Base-by-base conservation (phyloP, 2,113 vertebrate genomes). In the Epinephelus moara region DNA sequence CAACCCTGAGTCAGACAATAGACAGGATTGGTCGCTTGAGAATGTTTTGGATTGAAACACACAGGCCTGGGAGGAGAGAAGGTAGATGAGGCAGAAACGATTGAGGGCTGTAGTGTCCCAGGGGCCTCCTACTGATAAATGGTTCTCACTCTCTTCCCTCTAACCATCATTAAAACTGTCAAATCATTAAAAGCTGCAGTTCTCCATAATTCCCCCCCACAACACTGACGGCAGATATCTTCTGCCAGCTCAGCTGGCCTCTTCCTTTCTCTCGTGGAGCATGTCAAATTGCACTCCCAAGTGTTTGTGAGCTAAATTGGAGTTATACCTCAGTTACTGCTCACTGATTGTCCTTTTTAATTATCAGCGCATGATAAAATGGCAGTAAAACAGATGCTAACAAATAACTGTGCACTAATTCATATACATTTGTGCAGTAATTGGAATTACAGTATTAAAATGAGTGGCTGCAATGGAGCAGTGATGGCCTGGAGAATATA, bases 161-260 rank as follows among this genome's bases (percentile, higher is more conserved):
- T 53, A 75, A 79, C 75, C 80, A 49, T 85, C 81, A 80, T 91
- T 84, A 88, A 88, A 86, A 69, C 83, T 72, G 76, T 77, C 77
- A 67, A 75, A 82, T 82, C 57, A 82, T 84, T 80, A 84, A 78
- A 87, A 78, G 80, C 70, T 78, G 50, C 64, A 66, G 74, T 75
- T 66, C 19, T 67, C 42, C 1, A 50, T 61, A 70, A 52, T 33
- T 15, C n/a, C 53, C n/a, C n/a, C 53, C n/a, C 37, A 23, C n/a
- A 42, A n/a, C 56, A 12, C 53, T 72, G 70, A 45, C 61, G 49
- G 71, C 15, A 71, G 55, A 52, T 25, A 42, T 71, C 3, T 69
- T 50, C 21, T 49, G 12, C 49, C 21, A 33, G 42, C 62, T 70
- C 73, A 83, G 52, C 6, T 50, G 27, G n/a, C 64, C 21, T 30